phyloP scores from a whole-genome alignment of 2,113 vertebrate species.

The Raja brachyura region DNA sequence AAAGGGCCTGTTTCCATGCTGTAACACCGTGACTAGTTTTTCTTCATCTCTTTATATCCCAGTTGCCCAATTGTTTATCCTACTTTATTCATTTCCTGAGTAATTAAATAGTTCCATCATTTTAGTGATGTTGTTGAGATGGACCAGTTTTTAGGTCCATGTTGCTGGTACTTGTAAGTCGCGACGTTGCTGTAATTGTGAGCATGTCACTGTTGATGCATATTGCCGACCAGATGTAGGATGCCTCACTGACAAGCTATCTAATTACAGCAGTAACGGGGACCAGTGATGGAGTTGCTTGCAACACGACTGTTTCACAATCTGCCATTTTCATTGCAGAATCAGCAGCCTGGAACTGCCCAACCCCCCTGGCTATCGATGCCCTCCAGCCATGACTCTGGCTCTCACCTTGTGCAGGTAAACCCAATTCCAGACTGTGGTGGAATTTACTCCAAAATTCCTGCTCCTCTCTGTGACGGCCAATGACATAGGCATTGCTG shows the following conservation, averaged over 20 bases:
- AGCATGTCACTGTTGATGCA: neutral
- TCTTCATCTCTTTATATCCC: neutral
- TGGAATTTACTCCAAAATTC: no score
- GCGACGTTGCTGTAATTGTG: neutral
- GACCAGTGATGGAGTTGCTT: no score
- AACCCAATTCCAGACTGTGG: no score
- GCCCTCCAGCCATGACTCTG: no score
- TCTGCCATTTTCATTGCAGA: no score
- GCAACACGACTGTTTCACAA: no score
- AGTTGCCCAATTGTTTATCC: neutral
- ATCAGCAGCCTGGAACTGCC: no score
- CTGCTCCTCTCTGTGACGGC: no score
- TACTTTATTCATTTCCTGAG: neutral
- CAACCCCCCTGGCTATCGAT: no score
- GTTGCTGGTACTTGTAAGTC: neutral
- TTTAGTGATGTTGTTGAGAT: neutral
- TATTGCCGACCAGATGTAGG: neutral
- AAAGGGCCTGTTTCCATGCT: no score
- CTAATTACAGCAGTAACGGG: neutral
- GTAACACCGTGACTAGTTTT: neutral
- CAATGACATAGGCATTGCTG: no score
- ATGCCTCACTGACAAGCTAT: neutral
- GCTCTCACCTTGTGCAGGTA: no score
- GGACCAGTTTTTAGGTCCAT: neutral
- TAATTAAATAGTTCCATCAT: neutral